Conservation (phyloP, 2,797 vertebrate species). For the Stomatorhinus walkeri region DNA sequence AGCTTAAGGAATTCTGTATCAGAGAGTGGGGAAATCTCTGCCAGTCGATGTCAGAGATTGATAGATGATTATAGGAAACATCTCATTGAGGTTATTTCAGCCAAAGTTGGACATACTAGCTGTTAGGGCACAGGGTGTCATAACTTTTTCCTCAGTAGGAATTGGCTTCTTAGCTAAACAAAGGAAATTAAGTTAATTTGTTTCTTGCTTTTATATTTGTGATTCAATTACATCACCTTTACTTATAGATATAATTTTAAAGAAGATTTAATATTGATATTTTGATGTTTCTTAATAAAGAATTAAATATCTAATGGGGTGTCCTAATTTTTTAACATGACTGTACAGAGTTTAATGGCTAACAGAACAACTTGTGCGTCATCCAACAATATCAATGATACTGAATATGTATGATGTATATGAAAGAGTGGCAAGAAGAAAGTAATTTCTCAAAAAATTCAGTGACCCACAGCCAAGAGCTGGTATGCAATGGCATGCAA, state of each 20-base stretch:
- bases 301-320: background rate
- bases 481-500: background rate
- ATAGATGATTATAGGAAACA: background rate
- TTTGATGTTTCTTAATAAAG: background rate
- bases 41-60: background rate
- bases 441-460: background rate
- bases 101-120: background rate
- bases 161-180: background rate
- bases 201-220: background rate
- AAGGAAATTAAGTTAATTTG: background rate
- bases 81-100: background rate
- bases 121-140: background rate
- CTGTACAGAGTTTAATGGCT: background rate
- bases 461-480: background rate
- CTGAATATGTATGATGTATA: background rate
- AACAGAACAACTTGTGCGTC: background rate
- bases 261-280: background rate
- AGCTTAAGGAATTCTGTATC: background rate
- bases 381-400: background rate
- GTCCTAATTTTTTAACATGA: background rate
- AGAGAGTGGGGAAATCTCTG: background rate
- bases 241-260: too few species aligned
- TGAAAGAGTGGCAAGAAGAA: background rate
- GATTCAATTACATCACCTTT: background rate
- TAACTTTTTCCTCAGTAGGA: background rate